These are phyloP conservation scores for Coreoperca whiteheadi DNA, from an alignment of 2,113 vertebrate species.

Conservation along the genomic window DNA sequence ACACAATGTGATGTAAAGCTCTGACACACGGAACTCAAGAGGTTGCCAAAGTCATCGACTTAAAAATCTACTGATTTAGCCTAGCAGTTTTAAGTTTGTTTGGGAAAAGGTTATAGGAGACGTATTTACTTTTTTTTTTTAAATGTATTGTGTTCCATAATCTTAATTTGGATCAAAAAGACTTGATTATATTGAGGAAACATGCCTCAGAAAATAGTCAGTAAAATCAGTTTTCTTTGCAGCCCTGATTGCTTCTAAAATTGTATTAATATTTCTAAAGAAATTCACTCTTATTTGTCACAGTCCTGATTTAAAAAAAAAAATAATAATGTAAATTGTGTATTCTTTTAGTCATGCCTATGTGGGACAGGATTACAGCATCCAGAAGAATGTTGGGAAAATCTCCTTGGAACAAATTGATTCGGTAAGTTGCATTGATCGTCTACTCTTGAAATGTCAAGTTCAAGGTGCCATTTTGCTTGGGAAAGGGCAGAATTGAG, in stretches of 20 bases:
- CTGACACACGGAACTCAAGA: background rate
- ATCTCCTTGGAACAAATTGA: conserved; percentile 97
- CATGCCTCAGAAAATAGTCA: background rate
- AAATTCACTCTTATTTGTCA: background rate
- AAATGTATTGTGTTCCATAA: no score
- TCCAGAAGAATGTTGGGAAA: conserved; percentile 91
- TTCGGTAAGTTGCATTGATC: conserved; percentile 85
- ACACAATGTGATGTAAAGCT: conserved; percentile 16
- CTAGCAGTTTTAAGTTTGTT: background rate
- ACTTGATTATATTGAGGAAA: background rate
- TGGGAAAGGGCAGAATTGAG: background rate
- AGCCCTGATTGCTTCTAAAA: background rate
- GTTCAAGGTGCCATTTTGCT: conserved; percentile 1
- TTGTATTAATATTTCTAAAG: background rate
- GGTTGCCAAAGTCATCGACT: background rate
- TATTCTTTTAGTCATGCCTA: conserved; percentile 90
- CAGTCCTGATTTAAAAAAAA: no score
- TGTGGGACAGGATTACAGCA: conserved; percentile 94
- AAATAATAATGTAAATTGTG: no score
- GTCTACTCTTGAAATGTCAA: conserved; percentile 36
- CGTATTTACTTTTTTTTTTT: background rate
- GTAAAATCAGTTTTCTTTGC: background rate
- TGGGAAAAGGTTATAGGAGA: background rate
- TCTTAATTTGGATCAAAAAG: background rate
- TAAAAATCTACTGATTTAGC: conserved; percentile 5